These are phyloP conservation scores for Hydrotaea diabolus DNA, from an alignment of 2,888 invertebrate genomes.

Conservation along the genomic window DNA sequence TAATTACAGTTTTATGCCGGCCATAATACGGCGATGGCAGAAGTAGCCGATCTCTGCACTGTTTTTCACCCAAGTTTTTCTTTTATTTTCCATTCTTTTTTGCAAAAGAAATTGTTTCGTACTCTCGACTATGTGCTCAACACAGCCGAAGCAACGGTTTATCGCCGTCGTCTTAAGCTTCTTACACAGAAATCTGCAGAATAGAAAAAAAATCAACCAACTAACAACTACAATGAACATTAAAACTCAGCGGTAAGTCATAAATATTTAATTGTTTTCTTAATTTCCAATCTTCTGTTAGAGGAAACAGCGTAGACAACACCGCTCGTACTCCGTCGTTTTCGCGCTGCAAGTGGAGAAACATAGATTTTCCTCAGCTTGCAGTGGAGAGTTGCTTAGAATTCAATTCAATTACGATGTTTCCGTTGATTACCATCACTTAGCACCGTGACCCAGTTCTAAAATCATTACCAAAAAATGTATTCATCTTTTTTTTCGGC, in stretches of 20 bases:
- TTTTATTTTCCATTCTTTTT: background rate
- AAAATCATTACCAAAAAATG: slow-evolving; percentile 16
- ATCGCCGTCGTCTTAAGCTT: slow-evolving; percentile 2
- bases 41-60: background rate
- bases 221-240: slow-evolving; percentile 19
- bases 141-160: slow-evolving; percentile 34
- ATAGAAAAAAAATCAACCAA: no score
- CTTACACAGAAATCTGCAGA: background rate
- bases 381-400: background rate
- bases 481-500: background rate
- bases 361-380: background rate
- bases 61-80: background rate
- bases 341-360: background rate
- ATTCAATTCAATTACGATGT: slow-evolving; percentile 16
- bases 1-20: slow-evolving; percentile 22
- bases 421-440: background rate
- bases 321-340: background rate
- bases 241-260: slow-evolving; percentile 42
- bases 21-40: background rate
- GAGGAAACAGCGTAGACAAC: background rate
- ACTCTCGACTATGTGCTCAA: background rate
- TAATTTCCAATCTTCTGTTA: slow-evolving; percentile 14
- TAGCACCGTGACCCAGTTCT: slow-evolving; percentile 27
- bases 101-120: background rate
- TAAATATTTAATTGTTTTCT: slow-evolving; percentile 56